These are phyloP conservation scores for Drosophila sechellia DNA, from an alignment of 1,140 invertebrate genomes.

Conservation along the genomic window DNA sequence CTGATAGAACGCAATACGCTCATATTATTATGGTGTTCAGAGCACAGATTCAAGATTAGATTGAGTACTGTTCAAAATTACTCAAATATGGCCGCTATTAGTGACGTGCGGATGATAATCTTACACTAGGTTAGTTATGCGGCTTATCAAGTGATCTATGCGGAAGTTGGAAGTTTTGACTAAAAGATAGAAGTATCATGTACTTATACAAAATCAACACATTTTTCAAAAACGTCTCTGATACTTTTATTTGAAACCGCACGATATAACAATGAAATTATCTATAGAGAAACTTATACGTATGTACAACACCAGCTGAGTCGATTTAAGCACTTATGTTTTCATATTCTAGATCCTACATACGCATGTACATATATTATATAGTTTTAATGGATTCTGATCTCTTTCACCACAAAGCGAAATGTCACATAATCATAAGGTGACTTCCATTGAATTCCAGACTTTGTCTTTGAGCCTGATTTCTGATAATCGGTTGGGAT, in stretches of 20 bases:
- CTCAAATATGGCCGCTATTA: slow-evolving; percentile 53
- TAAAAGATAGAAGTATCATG: too few relatives aligned
- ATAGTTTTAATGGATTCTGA: not conserved
- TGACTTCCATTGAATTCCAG: not conserved
- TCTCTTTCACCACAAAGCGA: not conserved
- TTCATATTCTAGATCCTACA: not conserved
- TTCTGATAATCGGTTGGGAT: not conserved
- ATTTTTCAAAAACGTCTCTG: not conserved
- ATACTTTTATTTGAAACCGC: not conserved
- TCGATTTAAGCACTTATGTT: not conserved
- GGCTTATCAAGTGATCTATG: not conserved
- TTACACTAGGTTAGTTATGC: slow-evolving; percentile 42
- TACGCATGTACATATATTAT: not conserved
- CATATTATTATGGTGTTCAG: slow-evolving; percentile 20
- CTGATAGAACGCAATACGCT: slow-evolving; percentile 35
- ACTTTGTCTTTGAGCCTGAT: not conserved
- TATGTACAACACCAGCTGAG: not conserved
- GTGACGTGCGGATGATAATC: slow-evolving; percentile 39
- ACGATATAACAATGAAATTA: not conserved
- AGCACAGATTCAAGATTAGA: slow-evolving; percentile 53
- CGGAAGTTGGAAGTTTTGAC: not conserved
- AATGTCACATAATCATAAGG: not conserved
- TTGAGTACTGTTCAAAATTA: slow-evolving; percentile 52
- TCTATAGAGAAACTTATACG: not conserved
- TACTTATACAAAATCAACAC: not conserved